These are phyloP conservation scores for Tringa solitaria DNA, from an alignment of 2,113 vertebrate species.

Conservation along the genomic window DNA sequence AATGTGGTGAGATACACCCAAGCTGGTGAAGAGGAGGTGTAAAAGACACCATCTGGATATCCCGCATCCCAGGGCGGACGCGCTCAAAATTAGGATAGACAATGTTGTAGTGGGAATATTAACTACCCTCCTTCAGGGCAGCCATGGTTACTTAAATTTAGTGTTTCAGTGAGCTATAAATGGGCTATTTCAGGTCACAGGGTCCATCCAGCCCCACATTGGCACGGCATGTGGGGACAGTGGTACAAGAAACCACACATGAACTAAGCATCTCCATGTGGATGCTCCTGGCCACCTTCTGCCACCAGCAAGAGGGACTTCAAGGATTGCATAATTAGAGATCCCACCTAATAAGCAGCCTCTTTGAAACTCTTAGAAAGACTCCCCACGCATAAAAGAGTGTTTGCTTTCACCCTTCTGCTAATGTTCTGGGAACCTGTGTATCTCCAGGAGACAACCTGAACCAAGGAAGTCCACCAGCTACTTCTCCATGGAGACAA, in stretches of 20 bases:
- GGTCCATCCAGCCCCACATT: background rate
- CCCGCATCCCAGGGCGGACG: background rate
- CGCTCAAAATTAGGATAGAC: background rate
- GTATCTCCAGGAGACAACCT: background rate
- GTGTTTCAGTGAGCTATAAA: fast-evolving
- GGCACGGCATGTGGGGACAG: fast-evolving
- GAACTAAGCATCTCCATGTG: background rate
- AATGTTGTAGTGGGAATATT: background rate
- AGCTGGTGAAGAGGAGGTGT: conserved; percentile 51
- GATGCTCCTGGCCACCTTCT: fast-evolving
- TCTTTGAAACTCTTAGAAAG: background rate
- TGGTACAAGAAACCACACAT: fast-evolving
- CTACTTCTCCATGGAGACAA: background rate
- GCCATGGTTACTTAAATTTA: fast-evolving
- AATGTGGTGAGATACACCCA: background rate
- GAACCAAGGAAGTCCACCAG: background rate
- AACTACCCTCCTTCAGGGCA: background rate
- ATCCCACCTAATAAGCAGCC: no score
- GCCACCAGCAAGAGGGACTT: background rate
- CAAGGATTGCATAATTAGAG: background rate
- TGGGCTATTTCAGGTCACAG: fast-evolving
- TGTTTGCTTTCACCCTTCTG: background rate
- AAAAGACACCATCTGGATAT: conserved; percentile 44
- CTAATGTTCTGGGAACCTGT: fast-evolving
- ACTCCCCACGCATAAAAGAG: fast-evolving